Conservation (phyloP, 2,113 vertebrate species). For the Datnioides undecimradiatus region DNA sequence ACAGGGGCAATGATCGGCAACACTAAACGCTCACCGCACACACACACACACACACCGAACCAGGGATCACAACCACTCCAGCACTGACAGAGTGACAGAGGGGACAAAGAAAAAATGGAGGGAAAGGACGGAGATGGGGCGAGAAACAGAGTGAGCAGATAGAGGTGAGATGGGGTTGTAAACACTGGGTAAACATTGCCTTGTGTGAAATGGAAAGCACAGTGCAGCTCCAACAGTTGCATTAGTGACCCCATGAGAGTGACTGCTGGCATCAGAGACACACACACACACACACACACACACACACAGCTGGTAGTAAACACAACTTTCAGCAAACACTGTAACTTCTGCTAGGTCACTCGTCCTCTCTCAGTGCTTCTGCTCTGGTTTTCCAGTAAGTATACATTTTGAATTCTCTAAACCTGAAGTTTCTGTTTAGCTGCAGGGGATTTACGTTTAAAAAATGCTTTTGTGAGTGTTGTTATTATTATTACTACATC, state of each 20-base stretch:
- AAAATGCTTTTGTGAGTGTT: background rate
- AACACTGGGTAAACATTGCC: conserved; percentile 45
- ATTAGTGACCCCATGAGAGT: conserved; percentile 44
- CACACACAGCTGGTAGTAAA: background rate
- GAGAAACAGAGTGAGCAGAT: background rate
- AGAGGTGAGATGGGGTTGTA: conserved; percentile 39
- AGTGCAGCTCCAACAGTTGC: conserved; percentile 34
- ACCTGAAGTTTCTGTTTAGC: background rate
- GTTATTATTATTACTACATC: background rate
- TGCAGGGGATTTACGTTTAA: background rate
- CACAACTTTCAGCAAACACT: conserved; percentile 20
- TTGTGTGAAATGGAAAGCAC: conserved; percentile 43
- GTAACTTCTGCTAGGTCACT: conserved; percentile 5
- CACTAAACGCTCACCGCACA: conserved; percentile 27
- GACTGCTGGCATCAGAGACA: conserved; percentile 14
- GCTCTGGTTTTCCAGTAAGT: background rate
- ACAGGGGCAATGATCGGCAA: conserved; percentile 38
- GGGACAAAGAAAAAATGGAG: background rate
- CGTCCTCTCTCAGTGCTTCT: background rate
- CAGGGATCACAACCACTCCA: conserved; percentile 44
- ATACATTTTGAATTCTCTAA: background rate
- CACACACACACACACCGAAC: conserved; percentile 1
- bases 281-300: no score
- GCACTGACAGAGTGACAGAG: conserved; percentile 42
- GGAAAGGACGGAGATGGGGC: background rate